These are phyloP conservation scores for Tachuris rubrigastra DNA, from an alignment of 2,113 vertebrate genomes.

Conservation along the genomic window DNA sequence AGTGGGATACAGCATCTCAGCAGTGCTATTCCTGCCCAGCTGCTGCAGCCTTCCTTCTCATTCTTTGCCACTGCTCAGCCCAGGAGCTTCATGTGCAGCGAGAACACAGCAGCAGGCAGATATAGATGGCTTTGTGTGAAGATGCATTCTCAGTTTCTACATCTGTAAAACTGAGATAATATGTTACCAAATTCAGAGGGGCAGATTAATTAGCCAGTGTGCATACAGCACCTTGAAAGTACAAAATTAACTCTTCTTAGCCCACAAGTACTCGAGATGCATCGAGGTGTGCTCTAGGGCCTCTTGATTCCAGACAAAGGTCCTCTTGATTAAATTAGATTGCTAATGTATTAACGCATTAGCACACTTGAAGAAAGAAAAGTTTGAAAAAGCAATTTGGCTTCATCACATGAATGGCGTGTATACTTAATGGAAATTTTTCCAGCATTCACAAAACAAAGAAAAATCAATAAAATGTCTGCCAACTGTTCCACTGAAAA, in stretches of 20 bases:
- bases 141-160: background rate
- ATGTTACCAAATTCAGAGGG: background rate
- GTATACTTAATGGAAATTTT: constrained; percentile 65
- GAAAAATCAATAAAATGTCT: constrained; percentile 73
- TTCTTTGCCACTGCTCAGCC: background rate
- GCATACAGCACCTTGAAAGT: background rate
- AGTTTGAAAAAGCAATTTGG: constrained; percentile 36
- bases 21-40: background rate
- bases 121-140: background rate
- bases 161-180: background rate
- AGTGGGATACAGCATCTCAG: background rate
- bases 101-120: background rate
- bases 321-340: constrained; percentile 29
- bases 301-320: constrained; percentile 31
- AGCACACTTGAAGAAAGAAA: constrained; percentile 24
- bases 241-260: constrained; percentile 19
- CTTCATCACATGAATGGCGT: constrained; percentile 33
- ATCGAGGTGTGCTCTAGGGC: background rate
- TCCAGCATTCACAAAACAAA: constrained; percentile 73
- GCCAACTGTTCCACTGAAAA: constrained; percentile 68
- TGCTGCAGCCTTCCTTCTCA: background rate
- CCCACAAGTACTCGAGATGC: background rate
- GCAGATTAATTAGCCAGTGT: background rate
- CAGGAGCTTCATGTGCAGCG: background rate
- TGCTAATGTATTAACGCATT: background rate